phyloP scores from a whole-genome alignment of 2,888 invertebrate species.

The Mythimna impura region DNA sequence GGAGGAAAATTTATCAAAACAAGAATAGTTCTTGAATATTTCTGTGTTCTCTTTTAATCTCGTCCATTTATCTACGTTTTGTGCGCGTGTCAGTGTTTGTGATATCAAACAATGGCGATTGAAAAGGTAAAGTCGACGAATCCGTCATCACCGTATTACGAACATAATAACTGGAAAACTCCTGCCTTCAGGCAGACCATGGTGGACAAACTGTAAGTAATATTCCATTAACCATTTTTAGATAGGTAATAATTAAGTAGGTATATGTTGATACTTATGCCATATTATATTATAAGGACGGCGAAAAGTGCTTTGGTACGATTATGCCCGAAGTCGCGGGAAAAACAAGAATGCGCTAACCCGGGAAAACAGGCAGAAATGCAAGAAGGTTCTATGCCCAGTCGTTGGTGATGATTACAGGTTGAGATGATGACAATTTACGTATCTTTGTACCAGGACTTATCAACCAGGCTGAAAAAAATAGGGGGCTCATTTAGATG shows the following conservation, averaged over 20 bases:
- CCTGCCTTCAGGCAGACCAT: constrained; percentile 49
- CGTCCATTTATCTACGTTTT: neutral
- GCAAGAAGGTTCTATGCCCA: neutral
- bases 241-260: neutral
- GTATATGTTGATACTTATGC: too few species aligned
- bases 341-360: neutral
- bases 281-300: neutral
- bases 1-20: constrained; percentile 16
- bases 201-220: constrained; percentile 46
- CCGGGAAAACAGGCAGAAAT: neutral
- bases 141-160: constrained; percentile 29
- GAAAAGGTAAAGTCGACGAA: constrained; percentile 36
- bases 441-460: too few species aligned
- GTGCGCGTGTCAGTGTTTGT: constrained; percentile 25
- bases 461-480: too few species aligned
- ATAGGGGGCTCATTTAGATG: too few species aligned
- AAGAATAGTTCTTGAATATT: constrained; percentile 1
- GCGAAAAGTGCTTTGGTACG: neutral
- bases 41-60: neutral
- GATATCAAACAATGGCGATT: constrained; percentile 25
- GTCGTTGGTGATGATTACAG: neutral
- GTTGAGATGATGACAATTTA: neutral
- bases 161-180: constrained; percentile 37
- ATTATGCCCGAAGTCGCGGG: neutral
- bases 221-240: neutral